Conservation (phyloP, 2,113 vertebrate genomes). For the Octodon degus region DNA sequence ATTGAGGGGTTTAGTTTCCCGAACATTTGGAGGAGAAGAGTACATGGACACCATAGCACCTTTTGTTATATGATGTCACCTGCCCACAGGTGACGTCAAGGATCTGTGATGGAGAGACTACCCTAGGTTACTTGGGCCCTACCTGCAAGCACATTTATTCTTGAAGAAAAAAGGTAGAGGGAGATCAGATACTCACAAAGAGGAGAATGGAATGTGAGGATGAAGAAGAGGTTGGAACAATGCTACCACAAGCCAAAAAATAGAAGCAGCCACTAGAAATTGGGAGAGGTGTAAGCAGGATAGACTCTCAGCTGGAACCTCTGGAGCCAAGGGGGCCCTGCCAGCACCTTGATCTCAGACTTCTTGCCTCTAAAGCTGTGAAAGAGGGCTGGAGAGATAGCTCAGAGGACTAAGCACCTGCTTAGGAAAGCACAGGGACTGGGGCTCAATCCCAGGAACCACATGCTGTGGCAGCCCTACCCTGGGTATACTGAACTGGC, state of each 20-base stretch:
- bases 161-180: neutral
- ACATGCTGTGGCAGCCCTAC: no score
- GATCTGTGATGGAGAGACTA: neutral
- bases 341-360: neutral
- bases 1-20: neutral
- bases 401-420: no score
- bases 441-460: no score
- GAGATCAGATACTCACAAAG: neutral
- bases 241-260: neutral
- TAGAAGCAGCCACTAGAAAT: neutral
- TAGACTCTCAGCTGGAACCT: neutral
- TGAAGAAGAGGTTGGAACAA: neutral
- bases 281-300: neutral
- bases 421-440: no score
- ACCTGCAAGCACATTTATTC: neutral
- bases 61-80: neutral
- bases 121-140: neutral
- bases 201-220: neutral
- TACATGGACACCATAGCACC: neutral
- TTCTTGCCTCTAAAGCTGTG: neutral
- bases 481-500: no score
- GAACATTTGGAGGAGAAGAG: neutral
- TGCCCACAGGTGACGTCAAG: neutral
- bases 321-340: rapidly evolving
- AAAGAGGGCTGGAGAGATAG: neutral